Evolutionary conservation across 1,140 invertebrate species (phyloP), one percentile per base, ranked within the genome.

Genomic region (Drosophila ohnishii): DNA sequence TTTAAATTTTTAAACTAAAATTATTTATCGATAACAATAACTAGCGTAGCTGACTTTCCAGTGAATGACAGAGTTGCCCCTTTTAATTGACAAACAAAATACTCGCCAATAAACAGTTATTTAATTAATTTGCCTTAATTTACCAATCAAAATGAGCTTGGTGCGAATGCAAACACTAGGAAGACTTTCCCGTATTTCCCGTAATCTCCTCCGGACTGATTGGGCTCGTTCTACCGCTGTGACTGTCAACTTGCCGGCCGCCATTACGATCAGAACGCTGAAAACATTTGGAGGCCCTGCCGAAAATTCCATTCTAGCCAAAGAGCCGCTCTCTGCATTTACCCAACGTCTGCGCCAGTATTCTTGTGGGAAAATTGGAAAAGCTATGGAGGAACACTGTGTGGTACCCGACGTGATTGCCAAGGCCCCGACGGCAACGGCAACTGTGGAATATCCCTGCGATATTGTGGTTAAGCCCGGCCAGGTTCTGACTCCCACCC

Each of bases 401-500:
- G 74, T 91, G 22, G 90, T 91, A 0, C 90, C 90, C 35, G 90
- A 91, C 78, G 90, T 91, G 0, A 81, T 91, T 56, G 19, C 63
- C 19, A 79, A 75, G 47, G 83, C 84, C 1, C 90, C 90, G 1
- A 61, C 61, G 14, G 58, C 65, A 28, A 69, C 14, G 6, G 63
- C 58, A 10, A 39, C 55, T 2, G 74, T 88, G 14, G 37, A 77
- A 32, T 89, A 89, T 55, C 50, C 40, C 6, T 14, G 72, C 58
- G 93, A 93, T 25, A 83, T 94, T 1, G 84, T 80, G 5, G 94
- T 95, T 0, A 92, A 95, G 6, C 78, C 93, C 57, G 95, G 95
- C 3, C 95, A 95, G 87, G 94, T 94, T 60, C 87, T 96, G 66
- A 94, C 95, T 66, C 94, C 94, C 11, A 95, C 95, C 2, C 93